Base-by-base conservation (phyloP, 2,113 vertebrate genomes). In the Australoheros scitulus region DNA sequence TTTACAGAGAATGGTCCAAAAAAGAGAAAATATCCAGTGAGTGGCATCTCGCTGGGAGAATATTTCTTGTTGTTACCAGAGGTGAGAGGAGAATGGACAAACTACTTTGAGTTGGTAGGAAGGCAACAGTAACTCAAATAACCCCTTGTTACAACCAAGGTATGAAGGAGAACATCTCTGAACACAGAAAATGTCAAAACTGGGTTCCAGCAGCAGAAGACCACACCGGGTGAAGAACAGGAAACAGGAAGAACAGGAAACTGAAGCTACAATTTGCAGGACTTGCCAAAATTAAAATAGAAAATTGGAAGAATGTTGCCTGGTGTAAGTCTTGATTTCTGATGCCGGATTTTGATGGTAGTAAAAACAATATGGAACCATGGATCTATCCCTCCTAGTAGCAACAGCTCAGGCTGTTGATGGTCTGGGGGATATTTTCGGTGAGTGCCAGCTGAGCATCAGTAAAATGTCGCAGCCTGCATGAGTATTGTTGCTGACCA, bases 101-200 rank as follows among this genome's bases (percentile, higher is more conserved):
- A 70, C 64, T 70, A 24, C 65, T 70, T 70, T 17, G 18, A 70
- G 65, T 8, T 29, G 65, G 50, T 50, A 70, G 65, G 65, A 70
- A 50, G 65, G 65, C 43, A 1, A 70, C 24, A 70, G 24, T 50
- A 50, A 11, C 24, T 50, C 41, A 50, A 22, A 50, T 43, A 17
- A 1, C 43, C 18, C 47, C 29, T 70, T 18, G 43, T 50, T 50
- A 29, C 24, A 70, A 70, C 65, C 24, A 70, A 15, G 9, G 41
- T 70, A 43, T 70, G 10, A 18, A 50, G 43, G 26, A 50, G 65
- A 38, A 38, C 36, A 38, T 38, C 36, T 34, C 34, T 34, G 34
- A 34, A 34, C 34, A 34, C 34, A 34, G 34, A 34, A 34, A 34
- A 34, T 34, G 34, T 34, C 34, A 34, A 34, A 34, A 34, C 34